Evolutionary conservation across 2,888 invertebrate genomes (phyloP).

Genomic region (Stenoptilia bipunctidactyla): DNA sequence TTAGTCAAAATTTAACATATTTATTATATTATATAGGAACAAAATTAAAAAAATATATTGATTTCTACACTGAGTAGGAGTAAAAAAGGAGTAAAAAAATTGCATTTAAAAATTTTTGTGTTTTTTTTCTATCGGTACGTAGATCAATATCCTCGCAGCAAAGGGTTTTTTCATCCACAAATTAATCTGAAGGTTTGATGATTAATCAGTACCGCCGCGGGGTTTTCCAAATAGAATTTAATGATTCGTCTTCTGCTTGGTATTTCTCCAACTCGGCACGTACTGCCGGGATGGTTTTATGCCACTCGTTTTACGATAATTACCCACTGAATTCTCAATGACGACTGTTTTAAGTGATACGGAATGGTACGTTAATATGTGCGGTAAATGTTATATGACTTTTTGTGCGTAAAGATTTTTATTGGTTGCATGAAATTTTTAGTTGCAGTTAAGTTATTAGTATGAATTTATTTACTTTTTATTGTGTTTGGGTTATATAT

Average conservation of each 20-base stretch:
- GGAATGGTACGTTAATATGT: conserved; percentile 19
- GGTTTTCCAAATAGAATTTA: conserved; percentile 49
- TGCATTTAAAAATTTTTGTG: too few species aligned
- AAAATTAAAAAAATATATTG: too few species aligned
- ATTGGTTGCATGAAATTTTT: too few species aligned
- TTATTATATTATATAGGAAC: too few species aligned
- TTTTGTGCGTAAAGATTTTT: too few species aligned
- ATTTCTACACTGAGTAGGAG: too few species aligned
- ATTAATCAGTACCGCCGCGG: conserved; percentile 49
- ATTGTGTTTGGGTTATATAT: too few species aligned
- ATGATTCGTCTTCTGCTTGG: conserved; percentile 31
- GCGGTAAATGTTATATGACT: conserved; percentile 15
- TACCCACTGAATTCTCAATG: conserved; percentile 27
- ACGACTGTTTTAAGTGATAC: conserved; percentile 21
- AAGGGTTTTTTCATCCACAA: conserved; percentile 12
- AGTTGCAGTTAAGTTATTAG: too few species aligned
- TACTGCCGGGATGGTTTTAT: conserved; percentile 31
- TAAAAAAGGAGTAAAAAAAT: too few species aligned
- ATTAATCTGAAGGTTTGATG: conserved; percentile 46
- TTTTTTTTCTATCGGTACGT: conserved; percentile 18
- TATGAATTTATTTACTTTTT: too few species aligned
- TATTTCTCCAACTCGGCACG: background rate
- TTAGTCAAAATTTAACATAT: too few species aligned
- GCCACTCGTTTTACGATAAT: conserved; percentile 31
- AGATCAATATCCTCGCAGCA: too few species aligned